Percentiles rank a stretch among this genome's conserved stretches.
These are phyloP conservation scores for Acrocephalus scirpaceus DNA, from an alignment of 2,797 vertebrate species.

Conservation along the genomic window DNA sequence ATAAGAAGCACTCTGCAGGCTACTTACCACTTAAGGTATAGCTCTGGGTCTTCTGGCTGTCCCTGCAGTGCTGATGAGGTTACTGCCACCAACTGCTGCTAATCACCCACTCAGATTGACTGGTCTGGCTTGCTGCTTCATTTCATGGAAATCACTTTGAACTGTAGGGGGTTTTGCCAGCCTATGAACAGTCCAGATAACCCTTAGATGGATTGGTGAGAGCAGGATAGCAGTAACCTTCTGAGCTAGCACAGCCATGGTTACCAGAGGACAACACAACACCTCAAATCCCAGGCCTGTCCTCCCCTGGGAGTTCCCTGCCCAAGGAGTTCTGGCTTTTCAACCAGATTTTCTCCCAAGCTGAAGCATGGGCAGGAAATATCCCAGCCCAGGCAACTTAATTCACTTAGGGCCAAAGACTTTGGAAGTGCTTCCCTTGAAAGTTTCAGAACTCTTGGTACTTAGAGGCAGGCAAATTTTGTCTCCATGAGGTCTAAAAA, in stretches of 20 bases:
- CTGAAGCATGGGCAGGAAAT: background rate
- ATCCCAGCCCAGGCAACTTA: background rate
- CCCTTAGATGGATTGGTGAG: background rate
- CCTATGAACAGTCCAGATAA: background rate
- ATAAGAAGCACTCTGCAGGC: background rate
- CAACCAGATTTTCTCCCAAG: background rate
- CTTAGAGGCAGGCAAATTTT: background rate
- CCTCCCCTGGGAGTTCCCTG: background rate
- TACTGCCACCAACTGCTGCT: background rate
- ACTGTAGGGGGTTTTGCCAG: background rate
- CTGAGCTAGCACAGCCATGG: background rate
- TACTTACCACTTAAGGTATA: background rate
- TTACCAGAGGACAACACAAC: background rate
- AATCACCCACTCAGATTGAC: background rate
- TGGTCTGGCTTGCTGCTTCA: background rate
- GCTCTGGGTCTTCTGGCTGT: background rate
- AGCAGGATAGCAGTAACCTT: background rate
- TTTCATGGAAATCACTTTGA: background rate
- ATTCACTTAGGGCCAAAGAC: background rate
- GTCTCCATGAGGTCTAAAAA: background rate
- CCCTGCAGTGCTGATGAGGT: background rate
- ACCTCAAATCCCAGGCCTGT: background rate
- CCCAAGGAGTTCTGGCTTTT: background rate
- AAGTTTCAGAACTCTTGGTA: background rate
- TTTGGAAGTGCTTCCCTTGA: background rate